These are phyloP conservation scores for Apodemus agrarius DNA, from an alignment of 2,797 vertebrate genomes.

Conservation along the genomic window DNA sequence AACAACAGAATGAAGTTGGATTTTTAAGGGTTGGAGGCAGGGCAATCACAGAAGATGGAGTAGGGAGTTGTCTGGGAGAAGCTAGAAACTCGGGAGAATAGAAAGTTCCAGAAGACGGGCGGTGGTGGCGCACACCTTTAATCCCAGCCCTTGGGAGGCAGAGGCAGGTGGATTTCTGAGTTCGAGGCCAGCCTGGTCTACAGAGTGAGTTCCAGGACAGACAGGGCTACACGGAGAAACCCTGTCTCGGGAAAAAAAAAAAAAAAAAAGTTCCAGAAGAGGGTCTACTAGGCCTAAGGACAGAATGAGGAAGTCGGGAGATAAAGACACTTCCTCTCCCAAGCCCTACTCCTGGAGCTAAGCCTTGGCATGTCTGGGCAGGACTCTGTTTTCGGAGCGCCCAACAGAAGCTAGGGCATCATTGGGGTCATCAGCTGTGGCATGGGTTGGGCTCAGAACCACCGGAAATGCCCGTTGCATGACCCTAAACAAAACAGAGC, in stretches of 20 bases:
- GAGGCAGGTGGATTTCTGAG: too few relatives aligned
- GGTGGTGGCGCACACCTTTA: too few relatives aligned
- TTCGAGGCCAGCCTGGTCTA: too few relatives aligned
- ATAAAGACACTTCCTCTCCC: neutral
- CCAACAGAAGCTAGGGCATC: neutral
- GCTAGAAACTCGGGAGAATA: neutral
- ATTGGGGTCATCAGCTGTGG: neutral
- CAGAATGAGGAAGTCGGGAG: neutral
- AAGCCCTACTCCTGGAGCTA: neutral
- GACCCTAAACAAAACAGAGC: neutral
- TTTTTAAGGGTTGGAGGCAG: neutral
- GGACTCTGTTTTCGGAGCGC: neutral
- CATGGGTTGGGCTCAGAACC: neutral
- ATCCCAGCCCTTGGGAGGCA: too few relatives aligned
- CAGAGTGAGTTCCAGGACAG: too few relatives aligned
- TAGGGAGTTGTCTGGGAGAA: neutral
- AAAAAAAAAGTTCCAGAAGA: neutral
- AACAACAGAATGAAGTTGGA: neutral
- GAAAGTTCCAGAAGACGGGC: neutral
- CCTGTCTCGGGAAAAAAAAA: too few relatives aligned
- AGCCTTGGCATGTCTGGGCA: conserved; percentile 48
- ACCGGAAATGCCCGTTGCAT: neutral
- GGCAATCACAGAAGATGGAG: neutral
- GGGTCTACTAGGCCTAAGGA: neutral
- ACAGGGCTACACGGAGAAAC: too few relatives aligned